Evolutionary conservation across 1,140 invertebrate genomes (phyloP).

Genomic region (Conopomorpha cramerella): DNA sequence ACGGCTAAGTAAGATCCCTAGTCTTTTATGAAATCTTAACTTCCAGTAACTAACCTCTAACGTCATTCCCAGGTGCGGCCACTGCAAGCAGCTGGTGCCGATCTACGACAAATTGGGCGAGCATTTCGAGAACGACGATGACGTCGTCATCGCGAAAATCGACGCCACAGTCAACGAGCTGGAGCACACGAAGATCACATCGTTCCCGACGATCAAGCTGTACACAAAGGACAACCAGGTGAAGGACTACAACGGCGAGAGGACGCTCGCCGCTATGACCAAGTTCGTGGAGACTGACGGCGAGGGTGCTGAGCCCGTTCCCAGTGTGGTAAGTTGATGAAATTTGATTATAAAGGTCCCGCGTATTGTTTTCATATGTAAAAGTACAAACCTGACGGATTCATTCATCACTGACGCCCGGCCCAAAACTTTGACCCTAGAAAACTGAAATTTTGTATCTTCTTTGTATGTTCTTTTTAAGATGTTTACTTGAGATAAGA

Average conservation of each 20-base stretch:
- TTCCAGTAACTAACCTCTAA: no score
- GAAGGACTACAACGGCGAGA: slow-evolving; percentile 88
- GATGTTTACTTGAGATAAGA: no score
- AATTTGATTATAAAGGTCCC: no score
- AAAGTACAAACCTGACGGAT: no score
- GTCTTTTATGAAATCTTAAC: no score
- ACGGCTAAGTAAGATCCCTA: no score
- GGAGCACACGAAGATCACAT: slow-evolving; percentile 91
- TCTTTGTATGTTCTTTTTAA: no score
- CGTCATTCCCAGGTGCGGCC: slow-evolving; percentile 74
- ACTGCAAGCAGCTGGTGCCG: slow-evolving; percentile 95
- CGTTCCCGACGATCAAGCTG: slow-evolving; percentile 96
- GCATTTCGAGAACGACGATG: slow-evolving; percentile 84
- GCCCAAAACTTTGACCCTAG: no score
- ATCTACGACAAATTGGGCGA: slow-evolving; percentile 85
- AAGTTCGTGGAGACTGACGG: slow-evolving; percentile 90
- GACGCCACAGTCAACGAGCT: slow-evolving; percentile 97
- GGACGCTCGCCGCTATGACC: slow-evolving; percentile 89
- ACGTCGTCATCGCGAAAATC: slow-evolving; percentile 96
- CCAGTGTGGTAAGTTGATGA: slow-evolving; percentile 63
- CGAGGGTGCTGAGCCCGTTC: slow-evolving; percentile 66
- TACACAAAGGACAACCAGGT: slow-evolving; percentile 95
- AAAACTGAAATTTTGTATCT: no score
- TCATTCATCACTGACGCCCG: no score
- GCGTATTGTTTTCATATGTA: no score